Percentiles rank a stretch among this genome's conserved stretches.
Evolutionary conservation across 2,113 vertebrate species (phyloP).

Genomic region (Menura novaehollandiae): DNA sequence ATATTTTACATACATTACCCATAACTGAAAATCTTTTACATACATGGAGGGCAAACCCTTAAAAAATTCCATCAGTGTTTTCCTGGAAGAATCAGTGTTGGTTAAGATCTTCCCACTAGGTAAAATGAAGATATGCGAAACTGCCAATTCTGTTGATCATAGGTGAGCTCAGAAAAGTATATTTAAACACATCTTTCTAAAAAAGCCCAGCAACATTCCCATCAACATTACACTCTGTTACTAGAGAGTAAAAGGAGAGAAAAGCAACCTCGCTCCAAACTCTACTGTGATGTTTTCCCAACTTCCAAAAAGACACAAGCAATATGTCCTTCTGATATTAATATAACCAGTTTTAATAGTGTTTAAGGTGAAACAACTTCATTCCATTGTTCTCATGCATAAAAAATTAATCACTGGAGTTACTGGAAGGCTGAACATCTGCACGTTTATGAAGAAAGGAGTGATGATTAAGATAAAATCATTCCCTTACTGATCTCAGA

Average conservation of each 20-base stretch:
- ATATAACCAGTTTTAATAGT: slow-evolving; percentile 7
- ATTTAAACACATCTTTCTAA: not conserved
- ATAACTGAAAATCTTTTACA: not conserved
- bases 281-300: not conserved
- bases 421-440: slow-evolving; percentile 22
- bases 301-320: not conserved
- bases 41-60: not conserved
- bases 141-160: not conserved
- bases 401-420: not conserved
- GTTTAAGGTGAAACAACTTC: slow-evolving; percentile 30
- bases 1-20: not conserved
- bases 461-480: slow-evolving; percentile 44
- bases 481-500: not conserved
- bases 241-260: not conserved
- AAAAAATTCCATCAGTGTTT: not conserved
- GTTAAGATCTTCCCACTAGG: not conserved
- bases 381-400: not conserved
- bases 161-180: not conserved
- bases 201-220: not conserved
- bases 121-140: not conserved
- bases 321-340: not conserved
- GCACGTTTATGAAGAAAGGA: slow-evolving; percentile 42
- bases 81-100: not conserved
- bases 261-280: not conserved
- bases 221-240: not conserved